A percentile compares a stretch with the other conserved stretches of the same genome.
These are phyloP conservation scores for Rattus rattus DNA, from an alignment of 2,113 vertebrate genomes.

Conservation along the genomic window DNA sequence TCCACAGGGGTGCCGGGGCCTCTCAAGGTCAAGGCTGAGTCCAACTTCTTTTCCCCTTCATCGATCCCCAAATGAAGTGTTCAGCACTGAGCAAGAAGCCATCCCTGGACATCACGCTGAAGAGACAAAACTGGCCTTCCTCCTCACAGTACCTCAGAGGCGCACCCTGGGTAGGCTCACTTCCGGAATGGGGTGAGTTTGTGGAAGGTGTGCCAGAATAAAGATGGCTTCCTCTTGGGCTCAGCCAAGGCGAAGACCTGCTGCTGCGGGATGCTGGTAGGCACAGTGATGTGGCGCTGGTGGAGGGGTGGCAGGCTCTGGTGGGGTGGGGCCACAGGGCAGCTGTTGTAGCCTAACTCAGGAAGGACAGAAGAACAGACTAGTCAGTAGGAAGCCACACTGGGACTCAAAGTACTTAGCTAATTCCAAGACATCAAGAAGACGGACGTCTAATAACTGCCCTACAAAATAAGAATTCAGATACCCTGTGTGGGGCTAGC, in stretches of 20 bases:
- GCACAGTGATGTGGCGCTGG: slow-evolving; percentile 96
- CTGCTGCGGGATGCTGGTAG: slow-evolving; percentile 96
- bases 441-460: neutral
- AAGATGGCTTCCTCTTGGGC: slow-evolving; percentile 94
- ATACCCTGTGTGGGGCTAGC: rapidly evolving
- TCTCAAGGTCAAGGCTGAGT: slow-evolving; percentile 40
- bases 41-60: neutral
- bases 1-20: neutral
- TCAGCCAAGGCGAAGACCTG: slow-evolving; percentile 97
- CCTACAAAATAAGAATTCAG: neutral
- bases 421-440: neutral
- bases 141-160: rapidly evolving
- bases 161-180: slow-evolving; percentile 74
- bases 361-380: neutral
- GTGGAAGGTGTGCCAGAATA: slow-evolving; percentile 94
- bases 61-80: neutral
- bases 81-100: neutral
- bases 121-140: neutral
- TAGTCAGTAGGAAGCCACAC: neutral
- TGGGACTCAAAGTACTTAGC: neutral
- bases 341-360: slow-evolving; percentile 89
- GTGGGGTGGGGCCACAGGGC: slow-evolving; percentile 89
- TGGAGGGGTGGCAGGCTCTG: slow-evolving; percentile 94
- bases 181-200: slow-evolving; percentile 95
- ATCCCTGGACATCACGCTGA: neutral